Conservation (phyloP, 1,140 invertebrate species). For the Melanaphis sacchari region DNA sequence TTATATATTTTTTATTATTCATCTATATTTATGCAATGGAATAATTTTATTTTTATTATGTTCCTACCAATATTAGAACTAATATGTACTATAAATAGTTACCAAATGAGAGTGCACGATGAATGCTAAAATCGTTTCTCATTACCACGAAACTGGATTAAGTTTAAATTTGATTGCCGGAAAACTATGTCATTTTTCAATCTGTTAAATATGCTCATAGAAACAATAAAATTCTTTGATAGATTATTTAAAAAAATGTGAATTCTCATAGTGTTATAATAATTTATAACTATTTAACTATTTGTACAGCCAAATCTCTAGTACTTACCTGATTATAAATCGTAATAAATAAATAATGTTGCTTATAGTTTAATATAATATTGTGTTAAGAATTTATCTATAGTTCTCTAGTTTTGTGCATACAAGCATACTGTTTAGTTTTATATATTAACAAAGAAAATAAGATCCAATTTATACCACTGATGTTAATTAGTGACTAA, state of each 20-base stretch:
- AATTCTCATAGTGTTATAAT: too few species aligned
- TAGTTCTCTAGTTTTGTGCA: background rate
- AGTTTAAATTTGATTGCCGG: too few species aligned
- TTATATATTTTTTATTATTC: background rate
- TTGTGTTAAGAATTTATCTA: background rate
- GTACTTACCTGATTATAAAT: background rate
- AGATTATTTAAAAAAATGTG: too few species aligned
- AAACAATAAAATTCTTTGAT: too few species aligned
- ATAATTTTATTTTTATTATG: background rate
- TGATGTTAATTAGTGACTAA: background rate
- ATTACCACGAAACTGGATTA: too few species aligned
- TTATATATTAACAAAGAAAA: too few species aligned
- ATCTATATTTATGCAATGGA: background rate
- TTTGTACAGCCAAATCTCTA: background rate
- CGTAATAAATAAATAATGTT: background rate
- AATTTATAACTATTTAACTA: background rate
- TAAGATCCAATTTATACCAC: background rate
- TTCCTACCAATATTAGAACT: background rate
- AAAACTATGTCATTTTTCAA: too few species aligned
- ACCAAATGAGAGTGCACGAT: background rate
- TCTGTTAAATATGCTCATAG: too few species aligned
- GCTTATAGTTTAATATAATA: background rate
- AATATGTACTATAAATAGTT: background rate
- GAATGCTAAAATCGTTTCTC: too few species aligned
- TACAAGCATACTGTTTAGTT: background rate